Percentiles rank a stretch among this genome's conserved stretches.
These are phyloP conservation scores for Vulpes lagopus DNA, from an alignment of 2,113 vertebrate genomes.

Conservation along the genomic window DNA sequence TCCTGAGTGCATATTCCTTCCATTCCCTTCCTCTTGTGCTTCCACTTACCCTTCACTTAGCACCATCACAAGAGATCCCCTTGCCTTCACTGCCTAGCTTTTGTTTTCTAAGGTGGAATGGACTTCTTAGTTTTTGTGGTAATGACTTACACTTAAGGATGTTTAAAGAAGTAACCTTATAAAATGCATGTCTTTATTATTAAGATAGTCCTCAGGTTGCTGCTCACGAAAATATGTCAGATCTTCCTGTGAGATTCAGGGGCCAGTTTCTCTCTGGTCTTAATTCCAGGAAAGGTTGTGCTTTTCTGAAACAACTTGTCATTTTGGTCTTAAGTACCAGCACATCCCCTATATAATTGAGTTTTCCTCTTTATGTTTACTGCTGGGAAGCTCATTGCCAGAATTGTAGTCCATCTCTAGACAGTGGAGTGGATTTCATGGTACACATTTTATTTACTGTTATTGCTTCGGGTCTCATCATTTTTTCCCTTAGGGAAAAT, in stretches of 20 bases:
- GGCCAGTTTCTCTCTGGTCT: background rate
- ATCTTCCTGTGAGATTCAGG: background rate
- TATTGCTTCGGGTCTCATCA: conserved; percentile 53
- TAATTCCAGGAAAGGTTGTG: background rate
- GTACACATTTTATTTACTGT: conserved; percentile 22
- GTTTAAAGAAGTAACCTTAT: background rate
- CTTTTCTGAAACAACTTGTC: background rate
- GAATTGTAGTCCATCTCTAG: background rate
- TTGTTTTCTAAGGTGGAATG: background rate
- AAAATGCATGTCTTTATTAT: background rate
- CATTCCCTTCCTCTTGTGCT: background rate
- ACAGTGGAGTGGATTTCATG: background rate
- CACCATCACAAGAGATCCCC: rapidly evolving
- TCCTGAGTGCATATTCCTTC: background rate
- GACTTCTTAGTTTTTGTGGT: background rate
- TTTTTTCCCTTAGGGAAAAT: conserved; percentile 40
- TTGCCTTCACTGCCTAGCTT: background rate
- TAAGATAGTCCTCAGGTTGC: background rate
- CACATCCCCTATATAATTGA: conserved; percentile 6
- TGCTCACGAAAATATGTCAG: background rate
- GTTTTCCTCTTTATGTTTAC: conserved; percentile 58
- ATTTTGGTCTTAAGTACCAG: background rate
- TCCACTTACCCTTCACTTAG: rapidly evolving
- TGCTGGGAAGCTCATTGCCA: conserved; percentile 59
- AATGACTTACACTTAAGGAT: background rate